phyloP scores from a whole-genome alignment of 2,113 vertebrate species.

The Chaetodon auriga region DNA sequence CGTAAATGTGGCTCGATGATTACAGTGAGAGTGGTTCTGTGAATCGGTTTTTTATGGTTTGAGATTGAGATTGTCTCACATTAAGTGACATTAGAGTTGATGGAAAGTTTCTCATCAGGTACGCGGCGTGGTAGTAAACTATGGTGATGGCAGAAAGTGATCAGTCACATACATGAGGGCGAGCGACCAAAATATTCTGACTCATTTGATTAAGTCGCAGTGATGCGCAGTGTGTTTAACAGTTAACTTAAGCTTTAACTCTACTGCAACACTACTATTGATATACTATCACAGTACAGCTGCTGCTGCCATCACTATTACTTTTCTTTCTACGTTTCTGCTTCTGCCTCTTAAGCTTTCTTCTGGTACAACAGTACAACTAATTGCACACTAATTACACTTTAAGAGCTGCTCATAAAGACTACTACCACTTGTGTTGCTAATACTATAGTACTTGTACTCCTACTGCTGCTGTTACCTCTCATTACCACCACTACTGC shows the following conservation, averaged over 20 bases:
- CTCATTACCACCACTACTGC: background rate
- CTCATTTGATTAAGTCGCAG: background rate
- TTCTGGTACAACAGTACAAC: background rate
- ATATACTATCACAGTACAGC: background rate
- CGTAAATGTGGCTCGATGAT: background rate
- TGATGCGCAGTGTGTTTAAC: no score
- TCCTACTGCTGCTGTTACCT: background rate
- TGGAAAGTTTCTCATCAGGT: background rate
- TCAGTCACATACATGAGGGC: background rate
- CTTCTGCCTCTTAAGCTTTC: background rate
- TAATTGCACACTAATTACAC: background rate
- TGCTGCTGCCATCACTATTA: background rate
- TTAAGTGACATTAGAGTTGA: constrained; percentile 5
- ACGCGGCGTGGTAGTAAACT: background rate
- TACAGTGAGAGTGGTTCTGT: constrained; percentile 20
- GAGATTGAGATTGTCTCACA: background rate
- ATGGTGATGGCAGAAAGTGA: background rate
- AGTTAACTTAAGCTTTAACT: background rate
- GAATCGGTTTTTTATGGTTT: background rate
- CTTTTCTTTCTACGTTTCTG: background rate
- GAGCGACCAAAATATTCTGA: background rate
- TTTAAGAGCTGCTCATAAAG: background rate
- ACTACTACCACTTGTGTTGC: background rate
- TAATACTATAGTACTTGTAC: background rate
- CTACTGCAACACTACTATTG: background rate